These are phyloP conservation scores for Steinernema scapterisci DNA, from an alignment of 2,888 invertebrate species.

Conservation along the genomic window DNA sequence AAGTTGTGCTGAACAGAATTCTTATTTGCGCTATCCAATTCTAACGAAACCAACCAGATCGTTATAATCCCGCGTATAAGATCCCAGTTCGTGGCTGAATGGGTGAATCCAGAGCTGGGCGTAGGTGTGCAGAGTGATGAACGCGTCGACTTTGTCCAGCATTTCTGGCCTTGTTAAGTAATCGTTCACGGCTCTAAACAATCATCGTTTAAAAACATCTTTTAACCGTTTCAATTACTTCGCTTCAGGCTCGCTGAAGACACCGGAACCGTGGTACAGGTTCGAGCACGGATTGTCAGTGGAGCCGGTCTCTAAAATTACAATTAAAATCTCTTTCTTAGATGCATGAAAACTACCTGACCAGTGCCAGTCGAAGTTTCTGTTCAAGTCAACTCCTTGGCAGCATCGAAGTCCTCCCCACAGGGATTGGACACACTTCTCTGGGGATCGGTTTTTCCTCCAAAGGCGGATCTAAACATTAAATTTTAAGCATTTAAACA, in stretches of 20 bases:
- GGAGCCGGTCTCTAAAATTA: slow-evolving; percentile 63
- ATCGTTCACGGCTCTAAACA: slow-evolving; percentile 54
- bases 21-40: neutral
- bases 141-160: slow-evolving; percentile 60
- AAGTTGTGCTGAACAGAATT: slow-evolving; percentile 37
- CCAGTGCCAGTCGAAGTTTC: slow-evolving; percentile 67
- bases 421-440: slow-evolving; percentile 52
- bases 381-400: slow-evolving; percentile 66
- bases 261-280: slow-evolving; percentile 61
- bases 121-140: slow-evolving; percentile 67
- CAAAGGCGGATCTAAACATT: slow-evolving; percentile 63
- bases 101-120: slow-evolving; percentile 67
- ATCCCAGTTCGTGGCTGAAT: slow-evolving; percentile 58
- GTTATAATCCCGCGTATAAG: slow-evolving; percentile 60
- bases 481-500: too few species aligned
- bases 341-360: slow-evolving; percentile 38
- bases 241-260: slow-evolving; percentile 67
- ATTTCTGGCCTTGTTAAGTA: slow-evolving; percentile 52
- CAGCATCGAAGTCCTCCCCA: slow-evolving; percentile 65
- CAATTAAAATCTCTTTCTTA: neutral
- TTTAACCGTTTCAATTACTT: slow-evolving; percentile 37
- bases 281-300: slow-evolving; percentile 65
- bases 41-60: slow-evolving; percentile 51
- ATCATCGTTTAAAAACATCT: neutral
- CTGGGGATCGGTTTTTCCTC: slow-evolving; percentile 66